These are phyloP conservation scores for Melikaiella ostensackeni DNA, from an alignment of 2,888 invertebrate species.

Conservation along the genomic window DNA sequence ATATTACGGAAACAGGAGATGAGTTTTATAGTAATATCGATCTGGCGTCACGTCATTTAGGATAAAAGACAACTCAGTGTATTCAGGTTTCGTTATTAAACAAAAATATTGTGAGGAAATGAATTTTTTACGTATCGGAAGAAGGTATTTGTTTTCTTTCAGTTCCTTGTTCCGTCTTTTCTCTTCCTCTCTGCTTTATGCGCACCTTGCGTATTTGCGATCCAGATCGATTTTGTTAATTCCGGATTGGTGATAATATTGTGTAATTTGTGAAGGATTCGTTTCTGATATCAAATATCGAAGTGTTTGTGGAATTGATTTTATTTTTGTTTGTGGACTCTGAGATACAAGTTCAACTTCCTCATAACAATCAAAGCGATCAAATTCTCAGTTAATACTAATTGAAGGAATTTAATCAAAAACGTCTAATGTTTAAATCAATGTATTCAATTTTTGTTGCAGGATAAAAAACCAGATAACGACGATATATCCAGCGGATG, in stretches of 20 bases:
- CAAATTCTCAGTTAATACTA: not conserved
- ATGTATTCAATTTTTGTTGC: slow-evolving; percentile 41
- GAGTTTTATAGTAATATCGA: not conserved
- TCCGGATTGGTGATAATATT: not conserved
- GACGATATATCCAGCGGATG: slow-evolving; percentile 96
- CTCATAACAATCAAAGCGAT: not conserved
- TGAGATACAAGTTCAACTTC: not conserved
- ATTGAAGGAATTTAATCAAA: not conserved
- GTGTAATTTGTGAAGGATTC: not conserved
- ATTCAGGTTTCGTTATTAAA: not conserved
- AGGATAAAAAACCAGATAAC: slow-evolving; percentile 81
- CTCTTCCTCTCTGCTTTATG: slow-evolving; percentile 26
- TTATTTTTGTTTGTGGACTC: not conserved
- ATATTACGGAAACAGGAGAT: not conserved
- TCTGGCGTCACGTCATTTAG: not conserved
- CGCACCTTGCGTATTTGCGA: not conserved
- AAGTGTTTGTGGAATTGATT: not conserved
- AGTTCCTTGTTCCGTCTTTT: not conserved
- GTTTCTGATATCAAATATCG: not conserved
- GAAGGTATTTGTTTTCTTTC: not conserved
- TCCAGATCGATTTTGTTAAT: not conserved
- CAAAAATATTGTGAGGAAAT: slow-evolving; percentile 3
- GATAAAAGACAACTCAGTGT: not conserved
- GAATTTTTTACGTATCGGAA: not conserved
- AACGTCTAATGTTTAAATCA: not conserved